These are phyloP conservation scores for Pyrgilauda ruficollis DNA, from an alignment of 2,113 vertebrate genomes.

Conservation along the genomic window DNA sequence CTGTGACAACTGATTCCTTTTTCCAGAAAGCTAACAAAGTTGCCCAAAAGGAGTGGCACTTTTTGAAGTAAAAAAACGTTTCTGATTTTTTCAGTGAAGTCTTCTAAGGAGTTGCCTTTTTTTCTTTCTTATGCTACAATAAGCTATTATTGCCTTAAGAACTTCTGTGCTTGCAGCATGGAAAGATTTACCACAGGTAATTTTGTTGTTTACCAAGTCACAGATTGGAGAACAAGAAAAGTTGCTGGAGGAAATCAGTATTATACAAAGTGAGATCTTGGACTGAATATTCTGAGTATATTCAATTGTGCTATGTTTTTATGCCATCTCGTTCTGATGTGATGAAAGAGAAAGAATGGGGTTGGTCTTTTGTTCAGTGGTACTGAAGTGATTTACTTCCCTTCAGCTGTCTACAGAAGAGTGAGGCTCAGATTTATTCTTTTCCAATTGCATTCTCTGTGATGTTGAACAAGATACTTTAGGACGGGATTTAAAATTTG, in stretches of 20 bases:
- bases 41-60: not conserved
- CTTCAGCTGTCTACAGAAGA: not conserved
- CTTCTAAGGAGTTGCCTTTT: not conserved
- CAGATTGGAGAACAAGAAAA: not conserved
- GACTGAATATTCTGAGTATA: not conserved
- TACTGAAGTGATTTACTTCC: not conserved
- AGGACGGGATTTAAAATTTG: not conserved
- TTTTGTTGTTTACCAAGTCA: not conserved
- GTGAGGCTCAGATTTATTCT: not conserved
- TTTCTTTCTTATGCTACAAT: not conserved
- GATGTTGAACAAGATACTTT: not conserved
- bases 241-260: not conserved
- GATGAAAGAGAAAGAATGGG: not conserved
- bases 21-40: not conserved
- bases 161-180: not conserved
- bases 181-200: not conserved
- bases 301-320: not conserved
- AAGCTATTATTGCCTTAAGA: not conserved
- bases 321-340: not conserved
- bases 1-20: not conserved
- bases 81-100: not conserved
- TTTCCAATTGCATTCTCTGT: fast-evolving
- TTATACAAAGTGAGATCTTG: not conserved
- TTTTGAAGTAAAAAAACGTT: not conserved
- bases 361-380: not conserved